phyloP scores from a whole-genome alignment of 2,888 invertebrate genomes.

The Ophonus ardosiacus region DNA sequence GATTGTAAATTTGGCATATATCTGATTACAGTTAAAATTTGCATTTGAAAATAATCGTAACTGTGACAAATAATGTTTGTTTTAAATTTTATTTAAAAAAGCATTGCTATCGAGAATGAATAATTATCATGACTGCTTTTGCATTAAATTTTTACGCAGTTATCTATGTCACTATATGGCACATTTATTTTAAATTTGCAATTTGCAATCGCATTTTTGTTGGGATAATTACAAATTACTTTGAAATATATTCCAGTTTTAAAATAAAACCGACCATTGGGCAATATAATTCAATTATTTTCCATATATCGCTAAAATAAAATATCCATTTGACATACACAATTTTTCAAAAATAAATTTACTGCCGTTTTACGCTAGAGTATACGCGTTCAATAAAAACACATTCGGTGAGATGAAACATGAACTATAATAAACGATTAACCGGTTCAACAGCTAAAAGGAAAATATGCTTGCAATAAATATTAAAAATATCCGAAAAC shows the following conservation, averaged over 20 bases:
- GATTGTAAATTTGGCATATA: no score
- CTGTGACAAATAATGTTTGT: background rate
- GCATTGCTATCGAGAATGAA: background rate
- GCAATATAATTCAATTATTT: constrained; percentile 23
- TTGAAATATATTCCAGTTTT: constrained; percentile 18
- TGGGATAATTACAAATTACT: background rate
- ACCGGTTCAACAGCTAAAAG: background rate
- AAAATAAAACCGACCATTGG: background rate
- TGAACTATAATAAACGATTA: background rate
- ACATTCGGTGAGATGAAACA: background rate
- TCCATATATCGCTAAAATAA: constrained; percentile 8
- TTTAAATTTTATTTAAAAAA: background rate
- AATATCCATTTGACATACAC: constrained; percentile 30
- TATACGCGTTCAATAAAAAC: constrained; percentile 15
- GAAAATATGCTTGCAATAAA: constrained; percentile 20
- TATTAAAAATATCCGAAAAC: constrained; percentile 18
- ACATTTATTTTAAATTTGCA: background rate
- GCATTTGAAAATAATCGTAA: background rate
- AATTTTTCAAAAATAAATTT: constrained; percentile 32
- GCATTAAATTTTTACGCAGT: background rate
- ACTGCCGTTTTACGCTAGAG: constrained; percentile 7
- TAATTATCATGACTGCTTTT: background rate
- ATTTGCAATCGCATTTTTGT: background rate
- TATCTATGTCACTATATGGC: background rate
- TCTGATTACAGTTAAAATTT: no score